A percentile compares a stretch with the other conserved stretches of the same genome.
phyloP scores from a whole-genome alignment of 2,113 vertebrate species.

The Pollachius pollachius region DNA sequence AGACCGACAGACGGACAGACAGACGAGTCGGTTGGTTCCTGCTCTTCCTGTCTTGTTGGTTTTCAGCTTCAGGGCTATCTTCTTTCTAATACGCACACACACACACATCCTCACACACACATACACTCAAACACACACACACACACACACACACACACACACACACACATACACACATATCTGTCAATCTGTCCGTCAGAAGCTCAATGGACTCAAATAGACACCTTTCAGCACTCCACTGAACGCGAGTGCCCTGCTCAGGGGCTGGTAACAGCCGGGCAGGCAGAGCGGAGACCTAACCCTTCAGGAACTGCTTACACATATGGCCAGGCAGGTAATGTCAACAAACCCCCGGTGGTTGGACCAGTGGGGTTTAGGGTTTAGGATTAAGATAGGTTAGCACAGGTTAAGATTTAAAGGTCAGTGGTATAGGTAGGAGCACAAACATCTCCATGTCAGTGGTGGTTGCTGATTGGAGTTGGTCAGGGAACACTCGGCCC shows the following conservation, averaged over 20 bases:
- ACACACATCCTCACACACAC: too few relatives aligned
- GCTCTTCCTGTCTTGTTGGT: too few relatives aligned
- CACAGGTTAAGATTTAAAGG: slow-evolving; percentile 32
- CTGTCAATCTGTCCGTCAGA: slow-evolving; percentile 47
- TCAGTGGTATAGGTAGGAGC: slow-evolving; percentile 37
- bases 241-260: slow-evolving; percentile 1
- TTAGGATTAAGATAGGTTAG: slow-evolving; percentile 21
- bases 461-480: slow-evolving; percentile 21
- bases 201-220: not conserved
- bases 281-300: slow-evolving; percentile 26
- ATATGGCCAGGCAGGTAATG: slow-evolving; percentile 25
- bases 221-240: too few relatives aligned
- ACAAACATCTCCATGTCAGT: slow-evolving; percentile 50
- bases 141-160: too few relatives aligned
- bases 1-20: too few relatives aligned
- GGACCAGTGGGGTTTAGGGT: slow-evolving; percentile 46
- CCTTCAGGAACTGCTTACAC: slow-evolving; percentile 38
- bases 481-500: slow-evolving; percentile 10
- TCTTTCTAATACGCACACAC: too few relatives aligned
- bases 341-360: slow-evolving; percentile 14
- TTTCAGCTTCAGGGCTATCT: slow-evolving; percentile 32
- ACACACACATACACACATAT: not conserved
- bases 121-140: too few relatives aligned
- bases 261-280: not conserved
- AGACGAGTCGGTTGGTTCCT: too few relatives aligned